phyloP scores from a whole-genome alignment of 2,113 vertebrate species.

The Syngnathus scovelli region DNA sequence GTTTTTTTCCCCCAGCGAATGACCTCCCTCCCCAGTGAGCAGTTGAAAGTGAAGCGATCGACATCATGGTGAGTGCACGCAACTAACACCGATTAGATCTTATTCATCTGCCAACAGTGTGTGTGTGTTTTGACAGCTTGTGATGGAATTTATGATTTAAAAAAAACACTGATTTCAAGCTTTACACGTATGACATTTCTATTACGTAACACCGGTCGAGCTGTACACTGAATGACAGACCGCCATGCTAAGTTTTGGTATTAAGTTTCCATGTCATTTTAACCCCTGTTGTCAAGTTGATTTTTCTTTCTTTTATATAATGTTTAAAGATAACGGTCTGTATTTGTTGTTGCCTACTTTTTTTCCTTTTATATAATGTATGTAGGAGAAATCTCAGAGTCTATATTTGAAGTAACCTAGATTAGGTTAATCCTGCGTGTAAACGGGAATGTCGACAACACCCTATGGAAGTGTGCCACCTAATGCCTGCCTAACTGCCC shows the following conservation, averaged over 20 bases:
- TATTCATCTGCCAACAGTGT: not conserved
- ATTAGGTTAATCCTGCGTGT: not conserved
- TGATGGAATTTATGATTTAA: not conserved
- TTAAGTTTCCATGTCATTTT: not conserved
- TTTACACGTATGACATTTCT: not conserved
- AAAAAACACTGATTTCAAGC: not conserved
- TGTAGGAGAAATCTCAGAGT: not conserved
- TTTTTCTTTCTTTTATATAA: not conserved
- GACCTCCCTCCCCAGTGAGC: not conserved
- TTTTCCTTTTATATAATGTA: not conserved
- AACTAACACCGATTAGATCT: not conserved
- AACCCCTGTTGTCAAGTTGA: not conserved
- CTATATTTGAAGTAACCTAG: not conserved
- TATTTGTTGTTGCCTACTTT: not conserved
- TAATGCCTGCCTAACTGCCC: not conserved
- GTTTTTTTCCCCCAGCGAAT: not conserved
- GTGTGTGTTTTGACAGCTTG: not conserved
- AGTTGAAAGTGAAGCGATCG: not conserved
- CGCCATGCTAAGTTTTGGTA: not conserved
- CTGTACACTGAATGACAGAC: not conserved
- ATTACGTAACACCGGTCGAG: not conserved
- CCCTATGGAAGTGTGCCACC: not conserved
- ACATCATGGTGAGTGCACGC: not conserved
- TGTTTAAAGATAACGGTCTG: not conserved
- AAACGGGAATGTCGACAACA: not conserved